Evolutionary conservation across 2,888 invertebrate genomes (phyloP), one percentile per base, ranked within the genome.

Genomic region (Scrobipalpa atriplicella): DNA sequence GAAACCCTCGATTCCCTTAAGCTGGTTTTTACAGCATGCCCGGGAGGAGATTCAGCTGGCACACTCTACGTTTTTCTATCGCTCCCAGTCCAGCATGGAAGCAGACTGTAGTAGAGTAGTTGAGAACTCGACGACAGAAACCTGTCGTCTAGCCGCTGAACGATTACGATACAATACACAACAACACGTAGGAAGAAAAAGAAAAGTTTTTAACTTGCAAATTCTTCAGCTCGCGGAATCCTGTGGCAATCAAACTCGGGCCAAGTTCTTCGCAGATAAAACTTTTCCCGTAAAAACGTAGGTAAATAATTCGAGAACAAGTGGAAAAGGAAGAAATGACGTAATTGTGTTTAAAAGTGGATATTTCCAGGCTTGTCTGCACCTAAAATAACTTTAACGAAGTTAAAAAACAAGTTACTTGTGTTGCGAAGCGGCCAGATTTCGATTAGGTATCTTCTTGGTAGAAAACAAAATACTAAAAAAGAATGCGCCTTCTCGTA

Each of bases 241-340:
- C 71, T 71, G 68, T 68, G 72, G 74, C 76, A 78, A 78, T 77
- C 75, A 75, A 80, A 79, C 75, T 77, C 75, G 65, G 71, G 54
- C 69, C 71, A 78, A 79, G 74, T 75, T 77, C 73, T 70, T 66
- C 68, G 74, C 67, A 72, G 75, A 79, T 75, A 75, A 75, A 78
- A 77, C 70, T 71, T 70, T 43, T 38, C 19, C 67, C 63, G 67
- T 75, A 71, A 77, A 77, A 78, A 74, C 66, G 67, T 64, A 66
- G 69, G 72, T 74, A 75, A 75, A 72, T 71, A 70, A 71, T 72
- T 74, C 71, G 65, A 64, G 71, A 74, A 70, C 71, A 70, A 71
- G 68, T 70, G 70, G 71, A 72, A 73, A 71, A 69, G 70, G 72
- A 52, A 11, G 51, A 41, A 64, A 64, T 29, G 63, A 52, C 41